Base-by-base conservation (phyloP, 2,888 invertebrate genomes). In the Coecobrya sp. region DNA sequence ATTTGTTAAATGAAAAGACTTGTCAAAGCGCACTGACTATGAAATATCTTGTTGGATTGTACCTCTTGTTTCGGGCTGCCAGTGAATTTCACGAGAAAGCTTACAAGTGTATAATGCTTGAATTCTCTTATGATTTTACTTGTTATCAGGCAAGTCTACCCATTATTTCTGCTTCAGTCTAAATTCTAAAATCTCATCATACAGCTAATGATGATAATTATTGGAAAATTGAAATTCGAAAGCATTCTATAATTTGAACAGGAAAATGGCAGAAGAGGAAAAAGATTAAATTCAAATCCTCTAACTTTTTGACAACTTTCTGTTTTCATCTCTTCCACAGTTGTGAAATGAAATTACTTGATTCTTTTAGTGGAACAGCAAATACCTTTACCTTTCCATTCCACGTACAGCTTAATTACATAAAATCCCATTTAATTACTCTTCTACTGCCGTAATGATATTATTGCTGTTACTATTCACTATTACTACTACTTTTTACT, bases 211-310 rank as follows among this genome's bases (percentile, higher is more conserved):
- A 52, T 52, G 52, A 52, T 52, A 52, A 52, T n/a, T 11, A 52
- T 52, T 16, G 19, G 8, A n/a, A n/a, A n/a, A 62, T 10, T 62
- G 65, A 65, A 65, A 65, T 13, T 7, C 3, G 27, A 65, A 65
- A 25, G 11, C 0, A 25, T 1, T 19, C 27, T 27, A 4, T 27
- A 65, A 65, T 11, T 65, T 16, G 22, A 19, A 22, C 2, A 62
- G n/a, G 59, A 65, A 65, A 27, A 27, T 13, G 27, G 1, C 3
- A 7, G 36, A 65, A 27, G 16, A 27, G n/a, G n/a, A 65, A 65
- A 65, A 27, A 13, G 27, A 27, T 65, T 65, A 65, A 65, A 65
- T 65, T 65, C 19, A 65, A 65, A 65, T 65, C 65, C 25, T 65
- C 25, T 27, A 27, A 11, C 27, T 65, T 65, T 65, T n/a, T 16